Percentiles rank a stretch among this genome's conserved stretches.
Evolutionary conservation across 2,797 vertebrate genomes (phyloP).

Genomic region (Sciaenops ocellatus): DNA sequence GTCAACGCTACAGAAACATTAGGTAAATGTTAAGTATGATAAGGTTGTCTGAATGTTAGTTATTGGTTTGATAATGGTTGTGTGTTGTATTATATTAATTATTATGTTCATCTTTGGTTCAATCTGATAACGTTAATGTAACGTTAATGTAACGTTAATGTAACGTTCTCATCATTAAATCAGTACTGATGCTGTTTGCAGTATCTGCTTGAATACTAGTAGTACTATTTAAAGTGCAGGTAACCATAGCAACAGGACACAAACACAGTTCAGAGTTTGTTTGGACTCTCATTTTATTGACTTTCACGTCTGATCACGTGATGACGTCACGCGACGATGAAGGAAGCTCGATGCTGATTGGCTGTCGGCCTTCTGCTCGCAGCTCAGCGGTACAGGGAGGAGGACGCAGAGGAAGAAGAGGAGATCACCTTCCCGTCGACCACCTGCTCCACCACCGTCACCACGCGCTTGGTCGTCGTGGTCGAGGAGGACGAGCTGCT

Average conservation of each 20-base stretch:
- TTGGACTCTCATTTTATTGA: conserved; percentile 41
- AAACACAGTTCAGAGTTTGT: background rate
- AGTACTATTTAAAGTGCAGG: too few relatives aligned
- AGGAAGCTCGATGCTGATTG: background rate
- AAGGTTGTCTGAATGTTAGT: too few relatives aligned
- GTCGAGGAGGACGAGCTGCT: conserved; percentile 33
- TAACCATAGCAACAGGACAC: background rate
- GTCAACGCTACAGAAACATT: too few relatives aligned
- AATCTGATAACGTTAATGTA: too few relatives aligned
- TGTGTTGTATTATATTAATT: too few relatives aligned
- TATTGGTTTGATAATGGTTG: too few relatives aligned
- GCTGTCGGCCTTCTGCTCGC: background rate
- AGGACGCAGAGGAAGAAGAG: conserved; percentile 30
- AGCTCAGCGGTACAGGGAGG: conserved; percentile 18
- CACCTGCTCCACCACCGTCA: conserved; percentile 88
- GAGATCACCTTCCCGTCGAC: conserved; percentile 86
- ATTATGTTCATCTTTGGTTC: too few relatives aligned
- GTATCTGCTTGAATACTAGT: too few relatives aligned
- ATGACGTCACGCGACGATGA: background rate
- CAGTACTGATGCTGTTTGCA: too few relatives aligned
- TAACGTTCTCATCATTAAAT: too few relatives aligned
- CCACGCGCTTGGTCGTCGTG: conserved; percentile 81
- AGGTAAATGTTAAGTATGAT: too few relatives aligned
- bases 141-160: too few relatives aligned
- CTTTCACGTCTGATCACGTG: background rate